Conservation (phyloP, 2,888 invertebrate genomes). For the Trachelus iudaicus region DNA sequence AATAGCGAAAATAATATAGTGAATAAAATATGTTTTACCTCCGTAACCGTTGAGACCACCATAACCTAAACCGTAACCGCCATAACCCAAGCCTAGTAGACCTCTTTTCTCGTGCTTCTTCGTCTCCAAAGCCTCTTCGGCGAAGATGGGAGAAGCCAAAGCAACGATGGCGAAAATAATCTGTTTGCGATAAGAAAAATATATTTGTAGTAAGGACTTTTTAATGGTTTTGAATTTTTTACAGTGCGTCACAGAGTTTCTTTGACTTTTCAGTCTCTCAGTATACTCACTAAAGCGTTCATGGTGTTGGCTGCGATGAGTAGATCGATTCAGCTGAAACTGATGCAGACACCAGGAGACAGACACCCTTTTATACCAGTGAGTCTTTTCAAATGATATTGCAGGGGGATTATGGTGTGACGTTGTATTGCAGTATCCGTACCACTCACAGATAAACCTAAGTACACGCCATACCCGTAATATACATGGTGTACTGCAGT, state of each 20-base stretch:
- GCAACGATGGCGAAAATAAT: slow-evolving; percentile 42
- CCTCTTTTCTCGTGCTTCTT: slow-evolving; percentile 52
- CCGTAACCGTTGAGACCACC: slow-evolving; percentile 26
- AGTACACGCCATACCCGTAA: slow-evolving; percentile 18
- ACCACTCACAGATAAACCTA: slow-evolving; percentile 18
- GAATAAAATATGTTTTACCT: background rate
- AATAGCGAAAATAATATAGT: background rate
- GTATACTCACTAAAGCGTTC: slow-evolving; percentile 53
- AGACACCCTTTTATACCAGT: slow-evolving; percentile 56
- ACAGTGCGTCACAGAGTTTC: background rate
- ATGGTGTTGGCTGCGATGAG: slow-evolving; percentile 39
- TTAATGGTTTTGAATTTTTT: background rate
- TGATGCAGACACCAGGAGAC: slow-evolving; percentile 47
- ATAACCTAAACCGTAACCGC: slow-evolving; percentile 20
- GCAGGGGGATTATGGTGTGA: slow-evolving; percentile 28
- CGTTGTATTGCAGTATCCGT: slow-evolving; percentile 26
- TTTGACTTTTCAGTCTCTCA: background rate
- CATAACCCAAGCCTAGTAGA: slow-evolving; percentile 38
- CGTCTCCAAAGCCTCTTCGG: slow-evolving; percentile 36
- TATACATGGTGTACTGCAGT: slow-evolving; percentile 16
- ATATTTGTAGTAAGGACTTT: background rate
- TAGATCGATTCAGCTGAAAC: slow-evolving; percentile 46
- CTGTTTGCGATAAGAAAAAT: slow-evolving; percentile 21
- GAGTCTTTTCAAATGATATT: slow-evolving; percentile 38
- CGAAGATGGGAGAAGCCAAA: slow-evolving; percentile 44